Evolutionary conservation across 2,113 vertebrate species (phyloP), one percentile per base, ranked within the genome.

Genomic region (Speoplatyrhinus poulsoni): DNA sequence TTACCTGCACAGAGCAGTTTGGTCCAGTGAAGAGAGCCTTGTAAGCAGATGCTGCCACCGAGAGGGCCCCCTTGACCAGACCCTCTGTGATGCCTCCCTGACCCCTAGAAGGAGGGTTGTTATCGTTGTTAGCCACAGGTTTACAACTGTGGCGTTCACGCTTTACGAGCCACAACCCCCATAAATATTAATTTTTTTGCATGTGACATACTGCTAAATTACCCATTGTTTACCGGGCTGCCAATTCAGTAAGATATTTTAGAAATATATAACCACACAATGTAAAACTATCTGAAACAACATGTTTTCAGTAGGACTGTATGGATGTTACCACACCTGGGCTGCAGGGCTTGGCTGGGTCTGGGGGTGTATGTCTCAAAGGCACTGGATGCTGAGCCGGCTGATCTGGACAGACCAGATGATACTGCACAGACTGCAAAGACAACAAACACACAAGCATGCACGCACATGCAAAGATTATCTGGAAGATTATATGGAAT

Each of bases 21-120:
- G 94, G 95, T 67, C 95, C 96, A 74, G 96, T 94, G 91, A 99
- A 99, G 9, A 99, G 92, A 57, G 96, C 96, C 85, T 98, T 99
- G 76, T 99, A 98, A 46, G 96, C 97, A 60, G 96, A 98, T n/a
- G 97, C 94, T 64, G 97, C 97, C 67, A 99, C 96, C 17, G 96
- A 98, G 61, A 98, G 90, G n/a, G 97, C 97, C 74, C 97, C 97
- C 70, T 98, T 99, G 76, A 99, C 88, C 0, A 99, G 87, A 15
- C 96, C 97, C 84, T 96, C 96, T 33, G 96, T 96, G 85, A 98
- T 94, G 88, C 96, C 93, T 82, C 91, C 74, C 26, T 89, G 90
- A 70, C 64, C 79, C 67, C 84, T 70, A 80, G 33, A 50, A n/a
- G 12, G 46, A 82, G 61, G 72, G 62, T 41, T 52, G 67, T 68